These are phyloP conservation scores for Crax fasciolata DNA, from an alignment of 2,797 vertebrate genomes.

Conservation along the genomic window DNA sequence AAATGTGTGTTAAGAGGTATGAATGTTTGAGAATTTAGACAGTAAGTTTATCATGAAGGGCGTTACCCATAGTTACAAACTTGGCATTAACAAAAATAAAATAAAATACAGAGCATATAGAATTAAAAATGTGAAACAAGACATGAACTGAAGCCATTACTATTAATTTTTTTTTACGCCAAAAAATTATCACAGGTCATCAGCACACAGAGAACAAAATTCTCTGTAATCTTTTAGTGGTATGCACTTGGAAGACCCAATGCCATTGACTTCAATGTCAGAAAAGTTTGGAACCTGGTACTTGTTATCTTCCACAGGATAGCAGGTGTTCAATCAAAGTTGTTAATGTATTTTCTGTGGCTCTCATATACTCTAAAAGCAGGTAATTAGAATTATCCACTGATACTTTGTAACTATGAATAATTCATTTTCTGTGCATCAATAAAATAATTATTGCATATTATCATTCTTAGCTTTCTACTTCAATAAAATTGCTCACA, in stretches of 20 bases:
- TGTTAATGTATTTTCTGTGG: constrained; percentile 81
- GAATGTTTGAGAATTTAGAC: neutral
- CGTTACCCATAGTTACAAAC: neutral
- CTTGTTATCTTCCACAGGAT: constrained; percentile 51
- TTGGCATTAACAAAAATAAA: neutral
- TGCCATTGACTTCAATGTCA: constrained; percentile 35
- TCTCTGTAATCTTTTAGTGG: neutral
- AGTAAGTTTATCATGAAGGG: neutral
- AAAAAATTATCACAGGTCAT: neutral
- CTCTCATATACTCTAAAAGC: constrained; percentile 83
- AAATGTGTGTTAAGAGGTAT: neutral
- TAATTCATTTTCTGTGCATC: constrained; percentile 84
- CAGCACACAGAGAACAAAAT: constrained; percentile 5
- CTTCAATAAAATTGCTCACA: constrained; percentile 82
- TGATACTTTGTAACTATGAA: constrained; percentile 84
- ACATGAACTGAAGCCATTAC: neutral
- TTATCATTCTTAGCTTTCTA: constrained; percentile 84
- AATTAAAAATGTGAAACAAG: neutral
- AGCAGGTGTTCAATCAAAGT: constrained; percentile 83
- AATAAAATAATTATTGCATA: constrained; percentile 86
- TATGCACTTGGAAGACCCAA: neutral
- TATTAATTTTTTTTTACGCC: neutral
- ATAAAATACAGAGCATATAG: no score
- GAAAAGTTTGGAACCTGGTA: constrained; percentile 35
- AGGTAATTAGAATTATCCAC: constrained; percentile 86